Conservation (phyloP, 2,113 vertebrate species). For the Oxyura jamaicensis region DNA sequence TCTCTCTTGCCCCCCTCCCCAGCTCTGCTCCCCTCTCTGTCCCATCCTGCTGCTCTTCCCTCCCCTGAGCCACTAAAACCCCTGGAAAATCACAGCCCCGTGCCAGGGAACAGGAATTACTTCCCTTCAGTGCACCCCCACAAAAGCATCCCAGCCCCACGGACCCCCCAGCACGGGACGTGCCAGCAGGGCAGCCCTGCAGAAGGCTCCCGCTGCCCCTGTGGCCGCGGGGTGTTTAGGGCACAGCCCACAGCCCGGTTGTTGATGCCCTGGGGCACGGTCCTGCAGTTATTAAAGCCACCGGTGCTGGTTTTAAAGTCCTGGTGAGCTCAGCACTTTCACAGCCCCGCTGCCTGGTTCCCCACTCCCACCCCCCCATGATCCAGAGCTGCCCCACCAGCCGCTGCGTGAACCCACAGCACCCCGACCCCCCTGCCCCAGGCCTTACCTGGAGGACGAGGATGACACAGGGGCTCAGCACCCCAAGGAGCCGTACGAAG, state of each 20-base stretch:
- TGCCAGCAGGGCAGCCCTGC: neutral
- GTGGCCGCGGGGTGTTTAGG: fast-evolving
- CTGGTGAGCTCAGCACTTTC: neutral
- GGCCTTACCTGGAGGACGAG: slow-evolving; percentile 50
- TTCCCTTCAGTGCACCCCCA: neutral
- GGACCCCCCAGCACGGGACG: fast-evolving
- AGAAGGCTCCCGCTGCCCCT: neutral
- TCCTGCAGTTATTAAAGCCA: slow-evolving; percentile 6
- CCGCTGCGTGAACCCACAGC: fast-evolving
- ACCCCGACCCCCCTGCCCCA: fast-evolving
- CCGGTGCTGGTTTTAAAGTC: neutral
- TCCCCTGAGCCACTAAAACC: neutral
- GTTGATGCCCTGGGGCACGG: neutral
- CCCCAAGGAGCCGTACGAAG: neutral
- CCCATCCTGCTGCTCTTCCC: fast-evolving
- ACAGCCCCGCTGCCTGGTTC: neutral
- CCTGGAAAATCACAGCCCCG: neutral
- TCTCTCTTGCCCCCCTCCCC: neutral
- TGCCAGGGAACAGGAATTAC: neutral
- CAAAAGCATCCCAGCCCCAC: neutral
- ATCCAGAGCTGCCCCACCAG: neutral
- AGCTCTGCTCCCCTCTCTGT: neutral
- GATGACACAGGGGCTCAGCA: slow-evolving; percentile 21
- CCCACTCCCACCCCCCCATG: neutral
- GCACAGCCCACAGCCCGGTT: fast-evolving